A percentile compares a stretch with the other conserved stretches of the same genome.
Evolutionary conservation across 2,113 vertebrate species (phyloP).

Genomic region (Taxidea taxus): DNA sequence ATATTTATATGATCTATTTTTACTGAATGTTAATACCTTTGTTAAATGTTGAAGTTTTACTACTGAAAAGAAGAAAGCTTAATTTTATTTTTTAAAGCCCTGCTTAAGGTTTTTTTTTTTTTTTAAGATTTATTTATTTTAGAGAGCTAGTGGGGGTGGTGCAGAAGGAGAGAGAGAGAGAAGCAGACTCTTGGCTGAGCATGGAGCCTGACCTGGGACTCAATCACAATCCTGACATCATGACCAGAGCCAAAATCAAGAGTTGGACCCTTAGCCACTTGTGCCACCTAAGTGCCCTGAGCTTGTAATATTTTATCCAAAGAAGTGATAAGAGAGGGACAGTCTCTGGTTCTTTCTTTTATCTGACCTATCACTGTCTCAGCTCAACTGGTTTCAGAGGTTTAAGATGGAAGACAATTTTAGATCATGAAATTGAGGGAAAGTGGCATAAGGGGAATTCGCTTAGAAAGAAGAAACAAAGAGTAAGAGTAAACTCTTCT

Average conservation of each 20-base stretch:
- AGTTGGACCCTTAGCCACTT: not conserved
- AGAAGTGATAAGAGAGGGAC: not conserved
- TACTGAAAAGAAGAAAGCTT: not conserved
- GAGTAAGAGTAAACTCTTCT: not conserved
- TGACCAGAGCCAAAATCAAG: not conserved
- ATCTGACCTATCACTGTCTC: not conserved
- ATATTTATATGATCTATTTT: conserved; percentile 6
- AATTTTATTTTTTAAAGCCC: not conserved
- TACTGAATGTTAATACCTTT: not conserved
- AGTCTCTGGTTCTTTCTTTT: not conserved
- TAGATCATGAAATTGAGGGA: not conserved
- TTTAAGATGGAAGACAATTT: not conserved
- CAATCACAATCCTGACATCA: not conserved
- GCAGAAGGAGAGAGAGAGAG: not conserved
- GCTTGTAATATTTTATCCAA: not conserved
- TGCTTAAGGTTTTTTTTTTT: not conserved
- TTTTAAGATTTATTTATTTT: not conserved
- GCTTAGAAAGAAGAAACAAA: not conserved
- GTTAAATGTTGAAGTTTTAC: conserved; percentile 1
- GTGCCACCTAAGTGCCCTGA: not conserved
- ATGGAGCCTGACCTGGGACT: not conserved
- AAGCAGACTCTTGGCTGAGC: not conserved
- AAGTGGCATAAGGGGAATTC: not conserved
- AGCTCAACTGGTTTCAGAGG: not conserved
- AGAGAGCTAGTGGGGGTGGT: no score